These are phyloP conservation scores for Prenolepis imparis DNA, from an alignment of 2,888 invertebrate genomes.

Conservation along the genomic window DNA sequence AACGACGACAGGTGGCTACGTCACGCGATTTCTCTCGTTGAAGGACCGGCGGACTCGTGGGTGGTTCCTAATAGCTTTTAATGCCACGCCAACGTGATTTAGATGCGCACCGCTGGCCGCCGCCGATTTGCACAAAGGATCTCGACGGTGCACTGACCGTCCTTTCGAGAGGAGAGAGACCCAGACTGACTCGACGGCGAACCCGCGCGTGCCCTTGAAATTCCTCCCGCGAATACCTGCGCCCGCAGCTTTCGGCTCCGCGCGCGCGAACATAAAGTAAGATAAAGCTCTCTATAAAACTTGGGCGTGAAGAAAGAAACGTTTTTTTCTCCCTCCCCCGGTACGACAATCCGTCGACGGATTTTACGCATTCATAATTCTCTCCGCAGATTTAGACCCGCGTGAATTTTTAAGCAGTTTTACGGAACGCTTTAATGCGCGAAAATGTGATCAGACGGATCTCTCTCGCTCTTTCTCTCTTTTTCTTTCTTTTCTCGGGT, in stretches of 20 bases:
- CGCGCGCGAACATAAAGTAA: slow-evolving; percentile 59
- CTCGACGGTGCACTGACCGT: slow-evolving; percentile 74
- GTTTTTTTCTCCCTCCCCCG: slow-evolving; percentile 27
- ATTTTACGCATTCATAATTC: slow-evolving; percentile 42
- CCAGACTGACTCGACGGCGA: slow-evolving; percentile 50
- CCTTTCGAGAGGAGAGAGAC: slow-evolving; percentile 67
- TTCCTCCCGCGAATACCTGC: slow-evolving; percentile 71
- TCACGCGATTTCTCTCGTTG: slow-evolving; percentile 10
- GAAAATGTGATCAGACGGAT: background rate
- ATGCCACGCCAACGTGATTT: slow-evolving; percentile 70
- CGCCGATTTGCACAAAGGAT: slow-evolving; percentile 71
- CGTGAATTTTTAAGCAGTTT: slow-evolving; percentile 34
- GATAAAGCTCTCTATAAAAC: slow-evolving; percentile 70
- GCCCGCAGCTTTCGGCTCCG: slow-evolving; percentile 45
- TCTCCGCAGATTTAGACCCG: slow-evolving; percentile 1
- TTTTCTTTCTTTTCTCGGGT: background rate
- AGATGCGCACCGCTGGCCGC: slow-evolving; percentile 57
- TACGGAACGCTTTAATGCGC: slow-evolving; percentile 25
- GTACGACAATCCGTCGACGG: slow-evolving; percentile 21
- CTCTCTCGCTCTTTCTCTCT: slow-evolving; percentile 9
- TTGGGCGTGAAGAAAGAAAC: slow-evolving; percentile 31
- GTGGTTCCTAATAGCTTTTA: slow-evolving; percentile 41
- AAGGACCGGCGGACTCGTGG: slow-evolving; percentile 31
- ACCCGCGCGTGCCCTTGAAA: slow-evolving; percentile 68
- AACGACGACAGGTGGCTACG: slow-evolving; percentile 47